Conservation (phyloP, 2,888 invertebrate genomes). For the Penaeus monodon region DNA sequence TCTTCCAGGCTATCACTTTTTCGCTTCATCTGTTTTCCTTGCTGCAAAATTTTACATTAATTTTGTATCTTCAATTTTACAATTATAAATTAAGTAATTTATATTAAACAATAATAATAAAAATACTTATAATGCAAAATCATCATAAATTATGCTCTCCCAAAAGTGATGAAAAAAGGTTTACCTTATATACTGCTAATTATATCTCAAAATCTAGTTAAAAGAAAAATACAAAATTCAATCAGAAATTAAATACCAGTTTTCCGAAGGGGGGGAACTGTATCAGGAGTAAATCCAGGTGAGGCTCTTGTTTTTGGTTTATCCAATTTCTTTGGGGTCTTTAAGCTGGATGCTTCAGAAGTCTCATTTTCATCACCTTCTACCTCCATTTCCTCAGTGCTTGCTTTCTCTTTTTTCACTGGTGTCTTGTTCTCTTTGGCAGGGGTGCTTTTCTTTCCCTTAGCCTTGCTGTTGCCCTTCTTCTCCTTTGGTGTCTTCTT, state of each 20-base stretch:
- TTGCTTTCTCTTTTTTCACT: neutral
- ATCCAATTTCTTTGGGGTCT: neutral
- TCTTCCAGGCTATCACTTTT: slow-evolving; percentile 32
- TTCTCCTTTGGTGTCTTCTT: neutral
- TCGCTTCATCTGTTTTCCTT: slow-evolving; percentile 54
- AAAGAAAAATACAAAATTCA: neutral
- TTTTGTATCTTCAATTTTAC: neutral
- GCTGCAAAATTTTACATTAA: slow-evolving; percentile 24
- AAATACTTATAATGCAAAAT: neutral
- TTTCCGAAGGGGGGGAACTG: slow-evolving; percentile 54
- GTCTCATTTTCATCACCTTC: slow-evolving; percentile 1
- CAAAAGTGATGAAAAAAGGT: neutral
- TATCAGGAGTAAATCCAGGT: slow-evolving; percentile 49
- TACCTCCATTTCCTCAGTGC: neutral
- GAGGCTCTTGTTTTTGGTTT: neutral
- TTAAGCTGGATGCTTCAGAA: neutral
- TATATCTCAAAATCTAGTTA: neutral
- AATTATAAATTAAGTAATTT: neutral
- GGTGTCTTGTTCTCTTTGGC: neutral
- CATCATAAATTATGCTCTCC: neutral
- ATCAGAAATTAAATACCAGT: slow-evolving; percentile 35
- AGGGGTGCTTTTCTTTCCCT: neutral
- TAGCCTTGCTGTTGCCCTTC: neutral
- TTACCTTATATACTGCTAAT: neutral
- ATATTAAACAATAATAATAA: neutral